Evolutionary conservation across 2,888 invertebrate genomes (phyloP).

Genomic region (Aphidoletes aphidimyza): DNA sequence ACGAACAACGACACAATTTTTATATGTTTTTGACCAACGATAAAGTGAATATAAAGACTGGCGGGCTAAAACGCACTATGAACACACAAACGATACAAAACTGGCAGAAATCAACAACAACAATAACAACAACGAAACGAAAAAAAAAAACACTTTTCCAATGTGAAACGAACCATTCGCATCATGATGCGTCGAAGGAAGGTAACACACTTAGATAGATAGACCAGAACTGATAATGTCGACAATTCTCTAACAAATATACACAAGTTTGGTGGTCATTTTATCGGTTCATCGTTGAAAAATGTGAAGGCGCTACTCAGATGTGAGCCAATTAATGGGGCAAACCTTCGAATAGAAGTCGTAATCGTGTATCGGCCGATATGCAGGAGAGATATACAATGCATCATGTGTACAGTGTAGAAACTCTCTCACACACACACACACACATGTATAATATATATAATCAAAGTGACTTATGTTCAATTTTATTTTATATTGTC

Average conservation of each 20-base stretch:
- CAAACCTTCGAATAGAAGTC: neutral
- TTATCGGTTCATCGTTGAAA: slow-evolving; percentile 38
- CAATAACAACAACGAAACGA: neutral
- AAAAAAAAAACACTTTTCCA: slow-evolving; percentile 1
- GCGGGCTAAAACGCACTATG: neutral
- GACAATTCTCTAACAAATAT: slow-evolving; percentile 38
- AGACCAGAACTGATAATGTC: neutral
- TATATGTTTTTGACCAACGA: neutral
- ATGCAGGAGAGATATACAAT: too few relatives aligned
- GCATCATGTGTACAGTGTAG: too few relatives aligned
- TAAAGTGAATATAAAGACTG: slow-evolving; percentile 25
- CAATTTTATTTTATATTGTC: slow-evolving; percentile 55
- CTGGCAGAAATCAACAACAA: neutral
- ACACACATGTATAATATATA: neutral
- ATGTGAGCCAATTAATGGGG: slow-evolving; percentile 21
- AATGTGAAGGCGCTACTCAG: neutral
- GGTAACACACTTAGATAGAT: neutral
- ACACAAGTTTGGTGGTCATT: slow-evolving; percentile 35
- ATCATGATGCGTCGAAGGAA: neutral
- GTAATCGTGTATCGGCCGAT: neutral
- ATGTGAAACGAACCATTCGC: neutral
- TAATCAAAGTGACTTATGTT: slow-evolving; percentile 55
- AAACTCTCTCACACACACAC: too few relatives aligned
- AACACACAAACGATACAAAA: neutral
- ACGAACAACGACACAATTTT: neutral